Conservation (phyloP, 2,888 invertebrate species). For the Melanotus villosus region DNA sequence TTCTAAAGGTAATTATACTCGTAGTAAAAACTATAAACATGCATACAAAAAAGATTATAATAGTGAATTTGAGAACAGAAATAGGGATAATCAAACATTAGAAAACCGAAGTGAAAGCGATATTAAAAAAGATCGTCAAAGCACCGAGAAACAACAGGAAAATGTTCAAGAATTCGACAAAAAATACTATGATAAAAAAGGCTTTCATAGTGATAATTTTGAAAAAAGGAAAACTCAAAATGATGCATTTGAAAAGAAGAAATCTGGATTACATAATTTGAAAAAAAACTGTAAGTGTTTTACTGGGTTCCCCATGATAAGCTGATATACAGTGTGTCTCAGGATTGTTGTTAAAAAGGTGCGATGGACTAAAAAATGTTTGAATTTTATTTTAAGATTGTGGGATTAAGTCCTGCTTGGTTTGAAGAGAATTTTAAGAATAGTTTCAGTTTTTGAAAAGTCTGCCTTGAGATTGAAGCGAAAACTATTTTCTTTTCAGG, state of each 20-base stretch:
- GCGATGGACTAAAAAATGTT: too few relatives aligned
- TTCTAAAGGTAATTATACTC: slow-evolving; percentile 15
- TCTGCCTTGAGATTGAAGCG: too few relatives aligned
- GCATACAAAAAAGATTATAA: slow-evolving; percentile 55
- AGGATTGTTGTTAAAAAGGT: too few relatives aligned
- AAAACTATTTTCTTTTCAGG: too few relatives aligned
- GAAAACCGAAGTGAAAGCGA: slow-evolving; percentile 32
- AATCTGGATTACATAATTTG: slow-evolving; percentile 5
- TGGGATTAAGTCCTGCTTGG: too few relatives aligned
- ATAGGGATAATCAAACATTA: slow-evolving; percentile 47
- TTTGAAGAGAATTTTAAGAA: too few relatives aligned
- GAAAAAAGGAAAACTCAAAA: not conserved
- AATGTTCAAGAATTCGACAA: slow-evolving; percentile 21
- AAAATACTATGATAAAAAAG: not conserved
- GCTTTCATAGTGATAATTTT: not conserved
- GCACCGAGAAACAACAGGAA: slow-evolving; percentile 37
- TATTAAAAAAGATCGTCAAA: slow-evolving; percentile 38
- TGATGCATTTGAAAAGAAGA: slow-evolving; percentile 9
- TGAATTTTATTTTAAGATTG: too few relatives aligned
- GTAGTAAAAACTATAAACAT: slow-evolving; percentile 48
- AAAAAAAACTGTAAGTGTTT: slow-evolving; percentile 41
- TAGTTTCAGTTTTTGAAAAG: too few relatives aligned
- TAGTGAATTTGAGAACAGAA: slow-evolving; percentile 52
- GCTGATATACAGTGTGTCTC: too few relatives aligned
- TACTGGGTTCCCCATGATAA: not conserved